Percentiles rank a stretch among this genome's conserved stretches.
Conservation (phyloP, 2,888 invertebrate genomes). For the Torymus texanus region DNA sequence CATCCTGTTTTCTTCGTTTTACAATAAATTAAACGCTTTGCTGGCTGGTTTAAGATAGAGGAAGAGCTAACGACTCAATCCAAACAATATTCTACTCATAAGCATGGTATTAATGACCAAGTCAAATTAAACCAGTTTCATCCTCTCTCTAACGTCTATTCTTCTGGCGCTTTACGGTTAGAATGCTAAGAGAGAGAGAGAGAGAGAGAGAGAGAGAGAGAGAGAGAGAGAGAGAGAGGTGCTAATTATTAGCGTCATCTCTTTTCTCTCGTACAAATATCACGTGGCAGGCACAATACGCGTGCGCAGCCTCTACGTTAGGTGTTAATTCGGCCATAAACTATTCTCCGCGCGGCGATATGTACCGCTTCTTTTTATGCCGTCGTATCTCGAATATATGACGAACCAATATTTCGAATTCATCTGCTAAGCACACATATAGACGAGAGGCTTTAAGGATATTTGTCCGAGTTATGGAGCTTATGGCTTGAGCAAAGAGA, state of each 20-base stretch:
- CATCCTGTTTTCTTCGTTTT: too few species aligned
- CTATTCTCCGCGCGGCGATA: background rate
- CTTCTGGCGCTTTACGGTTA: too few species aligned
- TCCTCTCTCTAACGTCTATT: too few species aligned
- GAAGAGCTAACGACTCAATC: too few species aligned
- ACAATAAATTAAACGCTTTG: too few species aligned
- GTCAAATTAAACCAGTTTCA: too few species aligned
- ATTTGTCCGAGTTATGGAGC: slow-evolving; percentile 31
- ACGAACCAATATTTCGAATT: slow-evolving; percentile 33
- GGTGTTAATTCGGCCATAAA: slow-evolving; percentile 32
- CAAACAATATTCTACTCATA: too few species aligned
- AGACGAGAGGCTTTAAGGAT: background rate
- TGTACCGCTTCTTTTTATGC: background rate
- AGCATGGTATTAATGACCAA: too few species aligned
- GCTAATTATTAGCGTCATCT: slow-evolving; percentile 28
- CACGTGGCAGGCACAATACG: background rate
- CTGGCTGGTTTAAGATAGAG: too few species aligned
- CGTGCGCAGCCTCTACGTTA: background rate
- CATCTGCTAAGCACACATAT: slow-evolving; percentile 19
- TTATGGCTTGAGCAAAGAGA: slow-evolving; percentile 27
- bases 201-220: background rate
- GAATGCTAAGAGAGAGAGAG: background rate
- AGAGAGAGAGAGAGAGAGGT: background rate
- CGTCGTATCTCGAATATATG: background rate
- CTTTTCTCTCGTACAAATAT: background rate